A percentile compares a stretch with the other conserved stretches of the same genome.
phyloP scores from a whole-genome alignment of 2,797 vertebrate species.

The Parauchenoglanis ngamensis region DNA sequence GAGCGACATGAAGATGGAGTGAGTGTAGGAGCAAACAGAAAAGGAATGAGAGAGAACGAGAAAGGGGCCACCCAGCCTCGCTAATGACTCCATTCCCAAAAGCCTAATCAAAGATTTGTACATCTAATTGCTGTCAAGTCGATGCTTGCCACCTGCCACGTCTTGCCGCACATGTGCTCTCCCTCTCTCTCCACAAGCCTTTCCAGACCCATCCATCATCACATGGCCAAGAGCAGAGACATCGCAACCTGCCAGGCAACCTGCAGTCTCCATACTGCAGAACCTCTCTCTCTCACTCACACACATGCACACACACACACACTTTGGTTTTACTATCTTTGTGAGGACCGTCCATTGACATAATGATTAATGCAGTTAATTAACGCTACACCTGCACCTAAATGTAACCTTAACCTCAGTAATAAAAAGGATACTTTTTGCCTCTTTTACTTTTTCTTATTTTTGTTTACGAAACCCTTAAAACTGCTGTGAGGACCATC shows the following conservation, averaged over 20 bases:
- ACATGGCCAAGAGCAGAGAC: slow-evolving; percentile 73
- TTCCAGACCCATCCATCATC: slow-evolving; percentile 83
- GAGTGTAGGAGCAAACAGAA: slow-evolving; percentile 20
- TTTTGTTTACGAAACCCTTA: no score
- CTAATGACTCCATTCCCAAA: slow-evolving; percentile 88
- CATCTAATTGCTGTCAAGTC: slow-evolving; percentile 94
- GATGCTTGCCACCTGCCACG: slow-evolving; percentile 87
- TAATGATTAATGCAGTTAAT: no score
- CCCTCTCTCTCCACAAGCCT: slow-evolving; percentile 64
- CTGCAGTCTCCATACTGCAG: slow-evolving; percentile 69
- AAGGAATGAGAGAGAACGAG: slow-evolving; percentile 13
- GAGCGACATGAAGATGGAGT: slow-evolving; percentile 8
- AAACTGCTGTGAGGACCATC: no score
- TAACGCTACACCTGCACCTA: no score
- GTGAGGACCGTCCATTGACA: no score
- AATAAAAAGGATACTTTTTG: no score
- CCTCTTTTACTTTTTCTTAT: not conserved
- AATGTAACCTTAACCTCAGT: no score
- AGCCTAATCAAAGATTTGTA: slow-evolving; percentile 94
- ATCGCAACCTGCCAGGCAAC: slow-evolving; percentile 83
- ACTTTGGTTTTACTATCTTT: no score
- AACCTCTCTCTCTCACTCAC: slow-evolving; percentile 31
- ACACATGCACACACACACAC: not conserved
- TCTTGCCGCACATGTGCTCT: slow-evolving; percentile 83
- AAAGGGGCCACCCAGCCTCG: slow-evolving; percentile 73